Base-by-base conservation (phyloP, 2,113 vertebrate genomes). In the Mixornis gularis region DNA sequence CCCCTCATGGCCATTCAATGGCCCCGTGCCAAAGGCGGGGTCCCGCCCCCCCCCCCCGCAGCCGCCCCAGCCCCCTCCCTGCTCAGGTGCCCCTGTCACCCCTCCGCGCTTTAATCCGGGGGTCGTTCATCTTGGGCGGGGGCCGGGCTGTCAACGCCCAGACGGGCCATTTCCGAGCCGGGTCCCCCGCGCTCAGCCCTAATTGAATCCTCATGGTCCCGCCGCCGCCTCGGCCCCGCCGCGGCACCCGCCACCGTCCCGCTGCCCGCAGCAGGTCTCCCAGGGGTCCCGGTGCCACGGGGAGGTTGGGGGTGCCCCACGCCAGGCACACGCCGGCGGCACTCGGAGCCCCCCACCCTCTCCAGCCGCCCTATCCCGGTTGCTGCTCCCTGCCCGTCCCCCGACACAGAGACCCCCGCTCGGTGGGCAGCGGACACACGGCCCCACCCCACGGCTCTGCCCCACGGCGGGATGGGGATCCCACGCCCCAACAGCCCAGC, bases 1-100 rank as follows among this genome's bases (percentile, higher is more conserved):
- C 12, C 59, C 20, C 24, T 48, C 19, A 32, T 1, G 3, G 34
- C 11, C 7, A 5, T 44, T 49, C 49, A 1, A 15, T 0, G 3
- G 25, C 27, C 34, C 55, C 14, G 8, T 52, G 26, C 66, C 66
- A 44, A 82, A 71, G 17, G 16, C 0, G 7, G 76, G 64, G 60
- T 53, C 12, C 36, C 6, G 0, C 7, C 13, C 16, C 9, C 40
- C 12, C 10, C 52, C 9, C 36, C 30, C 5, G 3, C 14, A 3
- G 34, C 53, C 21, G 5, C 24, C 70, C 64, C 29, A 5, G 41
- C 68, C 32, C 62, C 72, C 66, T 74, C 62, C 44, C 22, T 7
- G 85, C 98, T 98, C 98, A 98, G 98, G 98, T 98, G 98, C 97
- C 97, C 97, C 98, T 97, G 97, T 98, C 98, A 97, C 97, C 95